Conservation (phyloP, 2,113 vertebrate genomes). For the Calypte anna region DNA sequence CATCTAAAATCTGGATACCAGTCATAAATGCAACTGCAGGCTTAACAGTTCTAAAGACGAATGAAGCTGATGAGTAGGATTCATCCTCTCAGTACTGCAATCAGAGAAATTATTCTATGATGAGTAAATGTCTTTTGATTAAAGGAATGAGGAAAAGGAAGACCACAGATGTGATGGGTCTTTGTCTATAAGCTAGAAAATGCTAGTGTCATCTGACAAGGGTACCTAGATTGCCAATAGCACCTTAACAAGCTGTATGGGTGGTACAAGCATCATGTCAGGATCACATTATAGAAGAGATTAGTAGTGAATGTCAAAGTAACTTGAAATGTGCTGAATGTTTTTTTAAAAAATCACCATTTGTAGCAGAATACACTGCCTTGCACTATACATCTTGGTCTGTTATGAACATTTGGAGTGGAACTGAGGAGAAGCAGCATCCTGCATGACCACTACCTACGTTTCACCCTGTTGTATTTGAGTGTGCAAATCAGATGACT, state of each 20-base stretch:
- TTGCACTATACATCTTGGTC: background rate
- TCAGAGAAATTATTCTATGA: constrained; percentile 49
- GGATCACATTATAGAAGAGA: background rate
- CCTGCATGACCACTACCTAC: background rate
- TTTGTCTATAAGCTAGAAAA: constrained; percentile 24
- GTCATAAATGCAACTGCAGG: background rate
- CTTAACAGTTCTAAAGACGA: constrained; percentile 8
- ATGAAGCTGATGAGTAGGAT: constrained; percentile 32
- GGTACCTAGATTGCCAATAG: background rate
- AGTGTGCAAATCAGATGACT: background rate
- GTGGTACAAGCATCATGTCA: background rate
- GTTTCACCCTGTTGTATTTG: background rate
- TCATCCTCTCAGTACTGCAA: constrained; percentile 48
- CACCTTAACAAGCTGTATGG: background rate
- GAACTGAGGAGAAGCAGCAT: background rate
- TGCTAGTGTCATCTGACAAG: background rate
- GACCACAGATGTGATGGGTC: constrained; percentile 3
- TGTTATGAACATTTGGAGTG: background rate
- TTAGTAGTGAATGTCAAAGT: background rate
- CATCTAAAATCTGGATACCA: background rate
- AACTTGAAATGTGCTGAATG: background rate
- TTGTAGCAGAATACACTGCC: background rate
- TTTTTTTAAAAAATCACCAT: background rate
- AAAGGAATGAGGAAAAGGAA: constrained; percentile 19
- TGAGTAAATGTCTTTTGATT: constrained; percentile 20